Conservation (phyloP, 92 coral and sea anemone genomes). For the Zoanthus sociatus region DNA sequence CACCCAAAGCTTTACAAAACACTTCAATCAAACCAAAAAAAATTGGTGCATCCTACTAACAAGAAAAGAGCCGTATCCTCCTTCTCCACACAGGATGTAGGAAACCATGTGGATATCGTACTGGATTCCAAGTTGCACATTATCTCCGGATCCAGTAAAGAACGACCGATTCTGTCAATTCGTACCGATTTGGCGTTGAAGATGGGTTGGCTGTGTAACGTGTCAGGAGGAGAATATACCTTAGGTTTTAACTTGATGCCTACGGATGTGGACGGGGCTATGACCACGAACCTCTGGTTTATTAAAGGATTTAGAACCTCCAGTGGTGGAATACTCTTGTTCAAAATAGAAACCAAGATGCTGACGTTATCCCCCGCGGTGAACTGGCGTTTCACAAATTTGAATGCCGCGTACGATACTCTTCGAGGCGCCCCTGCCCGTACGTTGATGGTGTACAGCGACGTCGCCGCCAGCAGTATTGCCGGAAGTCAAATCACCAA, state of each 20-base stretch:
- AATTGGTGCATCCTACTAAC: neutral
- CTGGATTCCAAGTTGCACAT: neutral
- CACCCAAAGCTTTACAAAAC: neutral
- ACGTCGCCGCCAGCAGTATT: neutral
- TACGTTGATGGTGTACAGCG: no score
- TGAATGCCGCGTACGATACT: neutral
- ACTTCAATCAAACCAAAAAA: no score
- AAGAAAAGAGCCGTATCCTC: neutral
- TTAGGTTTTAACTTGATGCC: neutral
- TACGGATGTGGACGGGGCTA: neutral
- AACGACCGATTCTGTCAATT: neutral
- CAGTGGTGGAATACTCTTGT: neutral
- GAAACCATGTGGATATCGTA: no score
- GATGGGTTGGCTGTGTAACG: neutral
- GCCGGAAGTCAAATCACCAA: neutral
- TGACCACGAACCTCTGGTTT: neutral
- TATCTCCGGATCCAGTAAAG: neutral
- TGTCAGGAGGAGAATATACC: neutral
- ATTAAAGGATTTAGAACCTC: neutral
- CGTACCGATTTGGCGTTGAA: constrained; percentile 3
- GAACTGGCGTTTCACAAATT: no score
- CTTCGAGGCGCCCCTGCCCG: neutral
- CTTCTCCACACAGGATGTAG: neutral
- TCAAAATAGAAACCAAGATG: neutral
- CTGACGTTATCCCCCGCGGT: neutral